A percentile compares a stretch with the other conserved stretches of the same genome.
Evolutionary conservation across 2,888 invertebrate genomes (phyloP).

Genomic region (Athrips mouffetella): DNA sequence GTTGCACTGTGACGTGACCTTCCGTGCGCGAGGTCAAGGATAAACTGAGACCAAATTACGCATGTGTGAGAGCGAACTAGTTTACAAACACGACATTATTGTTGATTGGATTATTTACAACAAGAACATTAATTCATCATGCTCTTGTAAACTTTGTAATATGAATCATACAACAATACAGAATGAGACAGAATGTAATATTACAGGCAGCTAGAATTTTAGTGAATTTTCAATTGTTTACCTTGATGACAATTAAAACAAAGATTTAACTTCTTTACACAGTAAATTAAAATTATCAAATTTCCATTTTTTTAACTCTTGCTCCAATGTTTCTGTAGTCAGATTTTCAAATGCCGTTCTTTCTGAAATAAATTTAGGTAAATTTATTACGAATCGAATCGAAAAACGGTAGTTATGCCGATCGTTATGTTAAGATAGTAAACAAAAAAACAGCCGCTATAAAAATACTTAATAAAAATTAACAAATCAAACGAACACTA

Average conservation of each 20-base stretch:
- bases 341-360: constrained; percentile 41
- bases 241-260: not conserved
- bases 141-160: too few species aligned
- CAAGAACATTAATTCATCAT: constrained; percentile 32
- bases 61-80: constrained; percentile 35
- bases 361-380: constrained; percentile 48
- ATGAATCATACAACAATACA: too few species aligned
- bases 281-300: constrained; percentile 48
- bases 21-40: constrained; percentile 52
- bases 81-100: constrained; percentile 24
- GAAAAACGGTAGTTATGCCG: too few species aligned
- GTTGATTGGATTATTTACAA: too few species aligned
- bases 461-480: not conserved
- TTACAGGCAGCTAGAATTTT: too few species aligned
- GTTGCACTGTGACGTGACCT: not conserved
- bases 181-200: too few species aligned
- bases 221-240: not conserved
- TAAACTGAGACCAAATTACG: constrained; percentile 22
- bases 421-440: too few species aligned
- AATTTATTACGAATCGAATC: too few species aligned
- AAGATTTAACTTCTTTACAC: constrained; percentile 35
- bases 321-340: constrained; percentile 40
- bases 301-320: constrained; percentile 53
- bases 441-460: not conserved
- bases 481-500: not conserved